Evolutionary conservation across 2,888 invertebrate species (phyloP).

Genomic region (Andrena haemorrhoa): DNA sequence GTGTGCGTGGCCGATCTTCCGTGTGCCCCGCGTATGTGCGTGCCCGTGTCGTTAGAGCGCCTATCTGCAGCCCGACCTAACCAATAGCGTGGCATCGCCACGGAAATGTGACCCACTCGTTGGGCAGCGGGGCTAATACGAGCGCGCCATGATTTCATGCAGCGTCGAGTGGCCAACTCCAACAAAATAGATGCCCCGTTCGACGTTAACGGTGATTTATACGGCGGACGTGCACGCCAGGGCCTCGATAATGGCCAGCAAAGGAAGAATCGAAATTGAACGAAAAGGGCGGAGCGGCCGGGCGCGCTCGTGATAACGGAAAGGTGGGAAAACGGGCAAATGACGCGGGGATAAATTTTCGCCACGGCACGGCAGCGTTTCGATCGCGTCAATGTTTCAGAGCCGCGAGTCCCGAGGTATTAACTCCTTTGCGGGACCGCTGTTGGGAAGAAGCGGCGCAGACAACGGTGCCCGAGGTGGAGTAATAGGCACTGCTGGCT

Average conservation of each 20-base stretch:
- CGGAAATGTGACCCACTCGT: conserved; percentile 50
- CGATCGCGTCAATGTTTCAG: conserved; percentile 3
- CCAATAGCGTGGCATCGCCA: conserved; percentile 33
- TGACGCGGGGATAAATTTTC: conserved; percentile 27
- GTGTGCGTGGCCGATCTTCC: conserved; percentile 32
- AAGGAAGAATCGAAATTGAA: conserved; percentile 16
- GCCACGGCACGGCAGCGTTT: not conserved
- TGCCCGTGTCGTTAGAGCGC: conserved; percentile 35
- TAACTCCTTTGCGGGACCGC: not conserved
- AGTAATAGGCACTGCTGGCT: not conserved
- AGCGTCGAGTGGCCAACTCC: not conserved
- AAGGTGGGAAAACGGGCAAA: conserved; percentile 4
- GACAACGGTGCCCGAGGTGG: not conserved
- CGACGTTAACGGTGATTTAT: conserved; percentile 25
- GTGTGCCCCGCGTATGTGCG: conserved; percentile 15
- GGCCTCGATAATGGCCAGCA: not conserved
- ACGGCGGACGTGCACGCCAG: not conserved
- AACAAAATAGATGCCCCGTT: conserved; percentile 12
- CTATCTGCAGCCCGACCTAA: conserved; percentile 51
- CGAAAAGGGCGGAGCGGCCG: not conserved
- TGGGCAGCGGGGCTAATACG: conserved; percentile 32
- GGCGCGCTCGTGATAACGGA: not conserved
- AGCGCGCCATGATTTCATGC: conserved; percentile 20
- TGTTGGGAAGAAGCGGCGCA: not conserved
- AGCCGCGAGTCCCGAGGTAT: not conserved